Conservation (phyloP, 2,113 vertebrate genomes). For the Smithornis capensis region DNA sequence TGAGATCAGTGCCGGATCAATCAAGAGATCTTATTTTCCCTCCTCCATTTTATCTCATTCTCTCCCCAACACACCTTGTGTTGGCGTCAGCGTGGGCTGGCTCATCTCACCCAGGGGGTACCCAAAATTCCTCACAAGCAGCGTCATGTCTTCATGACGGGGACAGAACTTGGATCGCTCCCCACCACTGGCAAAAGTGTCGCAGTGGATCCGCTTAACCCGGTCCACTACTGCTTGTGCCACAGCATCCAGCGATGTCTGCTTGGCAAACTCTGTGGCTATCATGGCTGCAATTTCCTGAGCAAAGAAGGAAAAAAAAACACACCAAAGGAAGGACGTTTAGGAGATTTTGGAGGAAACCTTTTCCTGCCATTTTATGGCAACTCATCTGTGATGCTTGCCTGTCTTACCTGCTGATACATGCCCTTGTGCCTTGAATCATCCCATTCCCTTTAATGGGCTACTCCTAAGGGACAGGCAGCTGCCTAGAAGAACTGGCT, state of each 20-base stretch:
- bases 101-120: slow-evolving; percentile 84
- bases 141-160: slow-evolving; percentile 95
- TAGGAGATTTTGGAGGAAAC: neutral
- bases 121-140: slow-evolving; percentile 92
- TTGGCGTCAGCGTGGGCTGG: slow-evolving; percentile 81
- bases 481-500: neutral
- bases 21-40: neutral
- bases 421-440: neutral
- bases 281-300: slow-evolving; percentile 98
- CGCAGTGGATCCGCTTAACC: slow-evolving; percentile 89
- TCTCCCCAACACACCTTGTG: slow-evolving; percentile 78
- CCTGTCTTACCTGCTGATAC: neutral
- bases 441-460: neutral
- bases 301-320: fast-evolving
- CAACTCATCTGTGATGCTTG: neutral
- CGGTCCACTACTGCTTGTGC: slow-evolving; percentile 96
- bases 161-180: slow-evolving; percentile 87
- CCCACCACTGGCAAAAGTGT: slow-evolving; percentile 88
- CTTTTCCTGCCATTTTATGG: neutral
- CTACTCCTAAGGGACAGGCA: neutral
- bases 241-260: slow-evolving; percentile 86
- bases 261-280: slow-evolving; percentile 93
- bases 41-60: neutral
- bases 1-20: neutral
- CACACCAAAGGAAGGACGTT: neutral